Evolutionary conservation across 2,888 invertebrate species (phyloP), one percentile per base, ranked within the genome.

Genomic region (Chymomyza caudatula): DNA sequence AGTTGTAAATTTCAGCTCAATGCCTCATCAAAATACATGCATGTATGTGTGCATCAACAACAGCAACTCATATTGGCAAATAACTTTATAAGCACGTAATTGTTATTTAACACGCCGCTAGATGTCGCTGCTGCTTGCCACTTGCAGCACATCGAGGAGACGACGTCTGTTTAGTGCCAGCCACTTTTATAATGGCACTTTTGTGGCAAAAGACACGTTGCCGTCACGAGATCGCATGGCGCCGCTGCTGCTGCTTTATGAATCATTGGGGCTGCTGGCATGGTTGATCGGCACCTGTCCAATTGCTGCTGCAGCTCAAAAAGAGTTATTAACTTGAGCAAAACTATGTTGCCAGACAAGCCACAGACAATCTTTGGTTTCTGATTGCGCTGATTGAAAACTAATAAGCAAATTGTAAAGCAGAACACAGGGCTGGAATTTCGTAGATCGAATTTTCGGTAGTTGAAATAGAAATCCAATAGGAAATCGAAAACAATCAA

Each of bases 1-100:
- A 58, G 47, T 58, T 58, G 47, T 58, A 47, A 58, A 37, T 25
- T 44, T 17, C 20, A 20, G 51, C 51, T 23, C 20, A 29, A 23
- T 53, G 13, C 23, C 23, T n/a, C 25, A 53, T 53, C 53, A 23
- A 25, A 23, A n/a, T n/a, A n/a, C n/a, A n/a, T n/a, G n/a, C 25
- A 37, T 37, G 11, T 37, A 11, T 3, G 11, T 37, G 29, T 25
- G 37, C 51, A 60, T 51, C 17, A 43, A 29, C 42, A 53, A 57
- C 51, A 60, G 47, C 55, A 56, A 56, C 42, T 37, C 29, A 37
- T 37, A 37, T 8, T 60, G 58, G 57, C 63, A 73, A 83, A 83
- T 83, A 74, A 80, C 87, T 86, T 88, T 73, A 86, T 86, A 86
- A 87, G 85, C 69, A 68, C 61, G 76, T 86, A 88, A 86, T 80